phyloP scores from a whole-genome alignment of 2,888 invertebrate genomes.

The Chironomus riparius region DNA sequence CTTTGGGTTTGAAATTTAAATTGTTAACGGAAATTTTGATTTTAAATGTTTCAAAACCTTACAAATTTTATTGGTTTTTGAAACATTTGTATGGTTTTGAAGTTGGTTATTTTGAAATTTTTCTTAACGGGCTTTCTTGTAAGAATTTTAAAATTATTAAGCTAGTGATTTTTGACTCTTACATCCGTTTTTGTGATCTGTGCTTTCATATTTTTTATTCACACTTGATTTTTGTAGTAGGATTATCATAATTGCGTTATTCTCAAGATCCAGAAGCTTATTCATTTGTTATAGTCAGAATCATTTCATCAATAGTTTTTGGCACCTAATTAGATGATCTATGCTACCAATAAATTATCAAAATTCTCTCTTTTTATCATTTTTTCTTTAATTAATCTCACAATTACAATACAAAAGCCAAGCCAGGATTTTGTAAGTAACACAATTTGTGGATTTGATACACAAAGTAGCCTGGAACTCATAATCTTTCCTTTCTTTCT shows the following conservation, averaged over 20 bases:
- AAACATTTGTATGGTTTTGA: neutral
- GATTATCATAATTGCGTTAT: neutral
- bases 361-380: neutral
- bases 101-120: neutral
- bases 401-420: neutral
- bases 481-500: neutral
- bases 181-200: neutral
- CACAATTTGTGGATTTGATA: neutral
- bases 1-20: neutral
- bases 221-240: neutral
- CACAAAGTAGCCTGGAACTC: neutral
- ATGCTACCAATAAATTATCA: neutral
- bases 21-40: no score
- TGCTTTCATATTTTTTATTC: neutral
- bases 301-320: neutral
- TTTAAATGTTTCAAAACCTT: no score
- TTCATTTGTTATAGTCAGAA: neutral
- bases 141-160: neutral
- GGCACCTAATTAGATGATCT: no score
- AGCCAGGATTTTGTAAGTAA: constrained; percentile 26
- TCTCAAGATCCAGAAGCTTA: neutral
- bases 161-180: neutral
- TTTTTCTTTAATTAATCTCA: neutral
- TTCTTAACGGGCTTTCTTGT: neutral
- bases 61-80: neutral